These are phyloP conservation scores for Napeogenes inachia DNA, from an alignment of 2,888 invertebrate genomes.

Conservation along the genomic window DNA sequence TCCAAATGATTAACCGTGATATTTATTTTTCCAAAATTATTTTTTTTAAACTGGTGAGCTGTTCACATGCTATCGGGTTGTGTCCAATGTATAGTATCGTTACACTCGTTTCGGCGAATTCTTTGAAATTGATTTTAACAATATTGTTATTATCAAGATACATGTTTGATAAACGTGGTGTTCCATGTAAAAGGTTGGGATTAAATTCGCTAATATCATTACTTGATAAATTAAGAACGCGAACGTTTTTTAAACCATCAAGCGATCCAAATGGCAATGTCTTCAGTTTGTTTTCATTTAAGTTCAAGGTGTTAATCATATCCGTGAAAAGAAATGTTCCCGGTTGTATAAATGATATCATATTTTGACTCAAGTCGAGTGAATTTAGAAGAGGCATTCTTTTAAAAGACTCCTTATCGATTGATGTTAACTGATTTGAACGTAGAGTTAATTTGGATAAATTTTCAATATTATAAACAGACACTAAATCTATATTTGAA, in stretches of 20 bases:
- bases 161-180: slow-evolving; percentile 17
- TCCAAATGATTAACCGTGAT: slow-evolving; percentile 22
- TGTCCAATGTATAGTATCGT: slow-evolving; percentile 25
- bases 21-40: background rate
- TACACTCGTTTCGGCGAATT: slow-evolving; percentile 14
- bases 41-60: slow-evolving; percentile 16
- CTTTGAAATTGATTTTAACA: slow-evolving; percentile 11
- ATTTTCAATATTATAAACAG: slow-evolving; percentile 16
- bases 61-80: slow-evolving; percentile 25
- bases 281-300: slow-evolving; percentile 18
- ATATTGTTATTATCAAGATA: slow-evolving; percentile 27
- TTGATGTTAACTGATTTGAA: slow-evolving; percentile 19
- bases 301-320: slow-evolving; percentile 21
- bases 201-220: slow-evolving; percentile 22
- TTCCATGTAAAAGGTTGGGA: slow-evolving; percentile 20
- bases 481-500: slow-evolving; percentile 15
- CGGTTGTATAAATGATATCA: slow-evolving; percentile 26
- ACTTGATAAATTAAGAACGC: slow-evolving; percentile 26
- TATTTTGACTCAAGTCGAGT: slow-evolving; percentile 26
- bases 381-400: slow-evolving; percentile 17
- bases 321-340: slow-evolving; percentile 23
- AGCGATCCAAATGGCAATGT: slow-evolving; percentile 22
- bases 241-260: slow-evolving; percentile 20
- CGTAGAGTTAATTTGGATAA: slow-evolving; percentile 14
- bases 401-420: slow-evolving; percentile 21